Evolutionary conservation across 2,113 vertebrate genomes (phyloP).

Genomic region (Shinisaurus crocodilurus): DNA sequence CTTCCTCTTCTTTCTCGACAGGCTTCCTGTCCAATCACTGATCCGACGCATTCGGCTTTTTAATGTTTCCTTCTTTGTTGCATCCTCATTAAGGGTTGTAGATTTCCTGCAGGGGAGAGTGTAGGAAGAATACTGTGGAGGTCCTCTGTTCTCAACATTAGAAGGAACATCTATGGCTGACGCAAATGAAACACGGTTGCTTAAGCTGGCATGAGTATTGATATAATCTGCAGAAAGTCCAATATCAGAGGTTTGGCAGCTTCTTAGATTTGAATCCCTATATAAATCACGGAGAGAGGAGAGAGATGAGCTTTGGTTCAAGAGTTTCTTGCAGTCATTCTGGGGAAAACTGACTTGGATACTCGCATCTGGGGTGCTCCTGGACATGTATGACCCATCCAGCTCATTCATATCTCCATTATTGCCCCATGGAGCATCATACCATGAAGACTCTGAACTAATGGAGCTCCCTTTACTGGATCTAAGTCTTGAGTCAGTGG

Average conservation of each 20-base stretch:
- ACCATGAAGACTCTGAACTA: constrained; percentile 95
- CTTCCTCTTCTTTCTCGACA: constrained; percentile 92
- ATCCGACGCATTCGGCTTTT: constrained; percentile 91
- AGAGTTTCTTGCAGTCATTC: constrained; percentile 73
- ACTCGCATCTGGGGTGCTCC: constrained; percentile 74
- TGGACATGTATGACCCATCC: constrained; percentile 77
- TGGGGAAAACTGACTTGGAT: constrained; percentile 70
- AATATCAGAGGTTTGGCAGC: constrained; percentile 76
- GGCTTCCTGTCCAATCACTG: constrained; percentile 96
- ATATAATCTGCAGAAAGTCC: constrained; percentile 79
- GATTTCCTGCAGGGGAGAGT: constrained; percentile 91
- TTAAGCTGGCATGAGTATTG: constrained; percentile 68
- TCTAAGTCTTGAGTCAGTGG: constrained; percentile 80
- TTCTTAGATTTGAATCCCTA: constrained; percentile 80
- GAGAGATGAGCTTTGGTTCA: constrained; percentile 83
- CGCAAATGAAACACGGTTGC: constrained; percentile 86
- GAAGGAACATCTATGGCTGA: constrained; percentile 86
- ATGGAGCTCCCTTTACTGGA: constrained; percentile 95
- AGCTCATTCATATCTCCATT: constrained; percentile 81
- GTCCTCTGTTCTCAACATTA: constrained; percentile 80
- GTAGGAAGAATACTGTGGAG: constrained; percentile 87
- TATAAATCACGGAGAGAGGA: constrained; percentile 86
- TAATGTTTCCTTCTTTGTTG: constrained; percentile 85
- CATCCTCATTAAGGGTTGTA: constrained; percentile 75
- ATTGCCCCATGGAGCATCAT: constrained; percentile 92